Evolutionary conservation across 92 coral and sea anemone species (phyloP), one percentile per base, ranked within the genome.

Genomic region (Porites evermanni): DNA sequence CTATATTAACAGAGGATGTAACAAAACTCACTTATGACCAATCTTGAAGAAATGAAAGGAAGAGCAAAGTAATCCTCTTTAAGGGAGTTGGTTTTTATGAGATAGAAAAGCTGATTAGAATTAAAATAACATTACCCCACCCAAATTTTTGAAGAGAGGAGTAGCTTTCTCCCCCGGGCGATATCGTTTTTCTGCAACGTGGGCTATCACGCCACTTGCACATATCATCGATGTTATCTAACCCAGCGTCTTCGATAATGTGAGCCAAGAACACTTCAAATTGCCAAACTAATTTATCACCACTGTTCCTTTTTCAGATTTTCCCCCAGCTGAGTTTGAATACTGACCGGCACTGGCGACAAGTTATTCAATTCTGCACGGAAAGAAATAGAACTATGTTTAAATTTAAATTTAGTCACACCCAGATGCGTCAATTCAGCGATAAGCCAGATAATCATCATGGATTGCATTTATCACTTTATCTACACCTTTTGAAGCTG

Each of bases 401-500:
- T n/a, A n/a, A n/a, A n/a, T n/a, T n/a, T 5, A 38, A 29, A 38
- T 38, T 38, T 38, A 4, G 47, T 38, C 47, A 4, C 47, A 38
- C 47, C 47, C 47, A 38, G 47, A 38, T 67, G 66, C 54, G 56
- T 80, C 76, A 53, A 10, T 68, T 24, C 75, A 67, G 24, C 53
- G 67, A 80, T 6, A 38, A 38, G 47, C 47, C 47, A 38, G 47
- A 38, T 38, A 38, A 38, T 56, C 18, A 68, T 47, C 53, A 58
- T 18, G 1, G 12, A 59, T 38, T 38, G 78, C 26, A 32, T 70
- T 81, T 81, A 70, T 56, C 44, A 70, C 21, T 14, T 70, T 81
- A 81, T 70, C 86, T 70, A 19, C 86, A 56, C 86, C 68, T 67
- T 67, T 50, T 53, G 70, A 81, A 69, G 70, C 60, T 81, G 78